These are phyloP conservation scores for Pyrrhura leucotis DNA, from an alignment of 2,797 vertebrate species.

Conservation along the genomic window DNA sequence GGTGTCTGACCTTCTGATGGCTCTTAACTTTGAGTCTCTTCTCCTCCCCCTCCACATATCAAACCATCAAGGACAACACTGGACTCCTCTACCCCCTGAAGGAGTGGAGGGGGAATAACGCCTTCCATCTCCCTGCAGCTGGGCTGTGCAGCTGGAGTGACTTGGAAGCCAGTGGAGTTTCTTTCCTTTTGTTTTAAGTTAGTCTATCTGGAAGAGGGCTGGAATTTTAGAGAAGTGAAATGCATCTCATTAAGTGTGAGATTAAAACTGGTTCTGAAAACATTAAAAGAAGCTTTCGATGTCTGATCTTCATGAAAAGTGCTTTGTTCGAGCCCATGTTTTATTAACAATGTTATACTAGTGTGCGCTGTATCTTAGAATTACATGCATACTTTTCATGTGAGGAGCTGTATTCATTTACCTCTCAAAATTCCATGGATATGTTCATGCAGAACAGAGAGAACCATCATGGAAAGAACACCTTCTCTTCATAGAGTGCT, in stretches of 20 bases:
- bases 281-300: background rate
- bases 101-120: background rate
- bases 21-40: background rate
- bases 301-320: slow-evolving; percentile 29
- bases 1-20: background rate
- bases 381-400: background rate
- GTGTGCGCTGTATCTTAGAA: background rate
- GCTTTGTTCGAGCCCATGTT: background rate
- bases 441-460: background rate
- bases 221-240: slow-evolving; percentile 6
- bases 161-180: slow-evolving; percentile 35
- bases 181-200: slow-evolving; percentile 5
- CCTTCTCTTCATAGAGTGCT: background rate
- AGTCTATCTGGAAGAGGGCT: background rate
- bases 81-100: background rate
- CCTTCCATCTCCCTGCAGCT: background rate
- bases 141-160: slow-evolving; percentile 5
- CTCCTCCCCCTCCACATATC: background rate
- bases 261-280: slow-evolving; percentile 15
- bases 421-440: background rate
- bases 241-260: background rate
- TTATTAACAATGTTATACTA: background rate
- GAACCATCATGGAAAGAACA: background rate
- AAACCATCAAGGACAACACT: background rate
- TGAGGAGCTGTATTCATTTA: background rate